Evolutionary conservation across 2,888 invertebrate species (phyloP), one percentile per base, ranked within the genome.

Genomic region (Calameuta pallipes): DNA sequence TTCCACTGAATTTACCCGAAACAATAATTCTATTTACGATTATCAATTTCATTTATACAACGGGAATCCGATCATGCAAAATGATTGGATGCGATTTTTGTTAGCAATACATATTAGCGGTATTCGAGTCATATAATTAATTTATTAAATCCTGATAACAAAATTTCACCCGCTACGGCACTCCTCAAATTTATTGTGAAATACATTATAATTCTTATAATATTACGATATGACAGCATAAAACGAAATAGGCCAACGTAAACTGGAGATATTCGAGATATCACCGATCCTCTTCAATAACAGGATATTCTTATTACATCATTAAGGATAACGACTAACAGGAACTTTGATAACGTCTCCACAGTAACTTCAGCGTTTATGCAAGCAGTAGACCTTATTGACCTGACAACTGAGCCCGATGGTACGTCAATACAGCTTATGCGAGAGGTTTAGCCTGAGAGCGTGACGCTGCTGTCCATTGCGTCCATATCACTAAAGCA

Each of bases 391-490:
- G 56, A 23, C 56, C 56, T 56, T 9, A 56, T 56, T 56, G 56
- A 56, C 56, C 23, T 23, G 23, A 56, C 56, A 56, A 23, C 23
- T 56, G 56, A 56, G 56, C 23, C 23, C 23, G 15, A 56, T 2
- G 56, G 23, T 23, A 56, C 56, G 56, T 56, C 23, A 56, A 23
- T 56, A 56, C 23, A 56, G 56, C 56, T 56, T 85, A 85, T 84
- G 84, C 84, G 78, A 77, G 82, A 83, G 85, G 84, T 85, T 85
- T 82, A 85, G 85, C 82, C 73, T 82, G 80, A 78, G 80, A 80
- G 77, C 79, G 80, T 76, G 56, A 79, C 76, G 30, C 80, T 75
- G 75, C 80, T 75, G 75, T 71, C 73, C 76, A 70, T 37, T 69
- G 82, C 76, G 74, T 83, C 81, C 81, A 85, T 79, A 78, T 79